Evolutionary conservation across 2,113 vertebrate species (phyloP), one percentile per base, ranked within the genome.

Genomic region (Rhynchomys soricoides): DNA sequence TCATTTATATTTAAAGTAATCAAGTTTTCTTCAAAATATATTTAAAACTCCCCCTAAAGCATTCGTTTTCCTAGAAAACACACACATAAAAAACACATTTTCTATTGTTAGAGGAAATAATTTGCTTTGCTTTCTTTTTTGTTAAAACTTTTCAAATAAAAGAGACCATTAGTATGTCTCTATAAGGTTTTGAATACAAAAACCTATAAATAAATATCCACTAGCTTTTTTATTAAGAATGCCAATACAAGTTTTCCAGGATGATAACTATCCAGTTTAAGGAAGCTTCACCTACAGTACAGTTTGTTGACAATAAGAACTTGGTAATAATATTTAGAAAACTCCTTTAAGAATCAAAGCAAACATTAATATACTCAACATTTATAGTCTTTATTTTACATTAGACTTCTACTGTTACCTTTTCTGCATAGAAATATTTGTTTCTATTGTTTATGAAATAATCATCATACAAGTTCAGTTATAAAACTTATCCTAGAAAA

Each of bases 231-330:
- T 87, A 26, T 7, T 50, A 96, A 94, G 31, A 97, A 87, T 95
- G 97, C 37, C 57, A 98, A 86, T 17, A 97, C 37, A 81, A 34
- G 24, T 57, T 94, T 97, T 97, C 13, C 7, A 93, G 74, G 70
- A 87, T 43, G 89, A 17, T 93, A 93, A 89, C 7, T 29, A 94
- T 97, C 97, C 59, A 93, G 97, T 97, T 97, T 92, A 92, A 89
- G 98, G 37, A 79, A 0, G 86, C 96, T 98, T 98, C 1, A 90
- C 94, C 95, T 96, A 90, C 97, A 78, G 98, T 96, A 11, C 96
- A 31, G 97, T 95, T 98, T 96, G 98, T 78, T 98, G 85, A 43
- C 95, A 97, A 82, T 94, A 97, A 96, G 96, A 93, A 95, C 7
- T 90, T 93, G 68, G 26, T 94, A 98, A 97, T 97, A 52, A 89